Evolutionary conservation across 2,888 invertebrate genomes (phyloP), one percentile per base, ranked within the genome.

Genomic region (Physocephala rufipes): DNA sequence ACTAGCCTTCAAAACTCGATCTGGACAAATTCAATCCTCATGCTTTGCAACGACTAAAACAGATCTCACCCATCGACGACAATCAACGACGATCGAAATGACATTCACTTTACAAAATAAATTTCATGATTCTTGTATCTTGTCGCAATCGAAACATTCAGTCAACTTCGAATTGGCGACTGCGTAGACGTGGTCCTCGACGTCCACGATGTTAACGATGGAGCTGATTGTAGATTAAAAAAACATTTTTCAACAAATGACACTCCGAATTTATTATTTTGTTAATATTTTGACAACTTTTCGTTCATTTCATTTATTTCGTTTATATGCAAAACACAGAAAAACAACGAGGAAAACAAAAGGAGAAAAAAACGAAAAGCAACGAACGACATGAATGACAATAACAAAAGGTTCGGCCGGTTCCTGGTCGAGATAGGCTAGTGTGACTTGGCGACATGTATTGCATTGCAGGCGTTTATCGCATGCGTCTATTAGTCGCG

Each of bases 211-310:
- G 19, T 16, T 16, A 59, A 16, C 61, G 49, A 28, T 30, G 62
- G n/a, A 49, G 51, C 73, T 72, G 74, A 76, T 76, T 74, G 65
- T 64, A 72, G 75, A 74, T 74, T 75, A 69, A 75, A 72, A 67
- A 64, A 59, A 73, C 72, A 75, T 76, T 75, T 72, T 74, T 76
- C 70, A 76, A 71, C 61, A 67, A 74, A 75, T 75, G 75, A 76
- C 76, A 75, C 72, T 71, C 72, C 74, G 73, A 75, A 76, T 76
- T 70, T 75, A 72, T 76, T 76, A 76, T 76, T 75, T 74, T 74
- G 75, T 74, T 76, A 75, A 76, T 75, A 70, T 73, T 73, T 75
- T 76, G 75, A 75, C 76, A 76, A 75, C 72, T 62, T 62, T 68
- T 51, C 61, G 68, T 43, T 55, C 43, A 66, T 53, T 43, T 36